Evolutionary conservation across 2,113 vertebrate genomes (phyloP).

Genomic region (Prionailurus viverrinus): DNA sequence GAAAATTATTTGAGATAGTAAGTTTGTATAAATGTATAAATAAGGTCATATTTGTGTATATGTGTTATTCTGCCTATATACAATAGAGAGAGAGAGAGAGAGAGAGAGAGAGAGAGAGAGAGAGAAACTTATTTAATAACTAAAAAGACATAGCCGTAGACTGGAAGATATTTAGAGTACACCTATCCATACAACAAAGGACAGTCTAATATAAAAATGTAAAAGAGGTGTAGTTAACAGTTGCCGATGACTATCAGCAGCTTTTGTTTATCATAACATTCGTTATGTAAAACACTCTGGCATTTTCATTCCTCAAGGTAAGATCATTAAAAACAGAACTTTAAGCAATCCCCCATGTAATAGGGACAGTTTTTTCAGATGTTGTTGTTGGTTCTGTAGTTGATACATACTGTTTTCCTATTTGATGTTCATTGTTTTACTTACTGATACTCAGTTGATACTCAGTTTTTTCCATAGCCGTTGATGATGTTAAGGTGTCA

Average conservation of each 20-base stretch:
- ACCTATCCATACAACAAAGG: not conserved
- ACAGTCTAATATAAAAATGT: not conserved
- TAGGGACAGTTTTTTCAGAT: not conserved
- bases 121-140: not conserved
- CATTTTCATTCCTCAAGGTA: not conserved
- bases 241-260: not conserved
- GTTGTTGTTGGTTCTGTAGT: not conserved
- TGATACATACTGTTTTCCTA: not conserved
- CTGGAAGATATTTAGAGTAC: not conserved
- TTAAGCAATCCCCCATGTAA: not conserved
- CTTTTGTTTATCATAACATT: not conserved
- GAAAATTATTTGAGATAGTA: not conserved
- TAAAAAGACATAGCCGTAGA: not conserved
- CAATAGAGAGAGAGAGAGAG: not conserved
- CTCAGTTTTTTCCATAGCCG: not conserved
- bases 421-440: slow-evolving; percentile 27
- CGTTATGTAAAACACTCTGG: not conserved
- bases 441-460: not conserved
- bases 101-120: not conserved
- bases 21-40: not conserved
- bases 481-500: not conserved
- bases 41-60: not conserved
- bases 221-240: not conserved
- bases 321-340: not conserved
- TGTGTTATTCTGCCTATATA: not conserved